Conservation (phyloP, 23 tunicate genomes). For the Clavelina lepadiformis region DNA sequence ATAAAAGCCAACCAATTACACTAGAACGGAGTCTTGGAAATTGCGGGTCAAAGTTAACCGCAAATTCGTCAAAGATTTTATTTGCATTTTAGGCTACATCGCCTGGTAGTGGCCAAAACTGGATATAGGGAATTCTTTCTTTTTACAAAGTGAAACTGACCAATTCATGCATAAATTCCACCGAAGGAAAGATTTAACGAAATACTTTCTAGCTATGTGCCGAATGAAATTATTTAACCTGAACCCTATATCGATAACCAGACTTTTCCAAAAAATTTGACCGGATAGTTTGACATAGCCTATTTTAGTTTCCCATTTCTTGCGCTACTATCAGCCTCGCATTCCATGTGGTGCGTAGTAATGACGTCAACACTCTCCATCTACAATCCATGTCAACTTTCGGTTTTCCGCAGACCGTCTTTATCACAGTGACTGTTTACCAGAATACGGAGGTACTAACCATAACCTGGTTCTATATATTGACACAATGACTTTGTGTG, state of each 20-base stretch:
- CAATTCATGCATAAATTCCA: constrained; percentile 26
- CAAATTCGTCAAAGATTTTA: constrained; percentile 42
- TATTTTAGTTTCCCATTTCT: constrained; percentile 35
- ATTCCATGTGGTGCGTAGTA: constrained; percentile 37
- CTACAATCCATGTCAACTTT: constrained; percentile 37
- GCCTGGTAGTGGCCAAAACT: constrained; percentile 44
- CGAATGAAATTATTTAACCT: too few relatives aligned
- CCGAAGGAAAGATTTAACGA: constrained; percentile 47
- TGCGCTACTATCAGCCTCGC: constrained; percentile 53
- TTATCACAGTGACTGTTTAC: constrained; percentile 65
- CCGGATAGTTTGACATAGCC: not conserved
- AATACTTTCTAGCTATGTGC: too few relatives aligned
- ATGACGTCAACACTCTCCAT: constrained; percentile 26
- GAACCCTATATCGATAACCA: too few relatives aligned
- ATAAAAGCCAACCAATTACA: too few relatives aligned
- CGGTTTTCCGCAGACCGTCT: constrained; percentile 47
- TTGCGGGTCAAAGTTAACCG: constrained; percentile 61
- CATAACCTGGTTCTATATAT: too few relatives aligned
- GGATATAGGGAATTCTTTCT: constrained; percentile 39
- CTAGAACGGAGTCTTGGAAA: constrained; percentile 46
- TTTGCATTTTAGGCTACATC: constrained; percentile 48
- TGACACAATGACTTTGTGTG: too few relatives aligned
- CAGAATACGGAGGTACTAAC: constrained; percentile 57
- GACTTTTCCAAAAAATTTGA: too few relatives aligned
- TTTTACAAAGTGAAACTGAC: too few relatives aligned